Evolutionary conservation across 37 sponge, comb jelly and placozoan genomes (phyloP).

Genomic region (Agelas oroides): DNA sequence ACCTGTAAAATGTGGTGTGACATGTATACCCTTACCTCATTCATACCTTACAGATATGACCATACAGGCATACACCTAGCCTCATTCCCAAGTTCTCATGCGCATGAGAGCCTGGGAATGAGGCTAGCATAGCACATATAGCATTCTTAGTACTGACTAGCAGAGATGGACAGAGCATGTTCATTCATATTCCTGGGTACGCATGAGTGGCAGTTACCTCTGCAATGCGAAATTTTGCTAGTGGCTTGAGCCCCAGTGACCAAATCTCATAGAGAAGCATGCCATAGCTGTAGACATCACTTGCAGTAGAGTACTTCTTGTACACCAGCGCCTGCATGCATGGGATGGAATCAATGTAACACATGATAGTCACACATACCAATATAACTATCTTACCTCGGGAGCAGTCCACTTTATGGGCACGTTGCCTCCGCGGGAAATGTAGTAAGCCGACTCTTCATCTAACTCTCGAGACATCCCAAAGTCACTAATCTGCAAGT

Average conservation of each 20-base stretch:
- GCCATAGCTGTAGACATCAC: constrained; percentile 76
- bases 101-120: too few species aligned
- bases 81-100: too few species aligned
- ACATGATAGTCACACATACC: not conserved
- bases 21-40: too few species aligned
- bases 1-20: not conserved
- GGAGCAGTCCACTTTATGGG: constrained; percentile 81
- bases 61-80: too few species aligned
- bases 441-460: constrained; percentile 48
- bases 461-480: constrained; percentile 63
- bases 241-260: constrained; percentile 60
- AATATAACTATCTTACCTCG: too few species aligned
- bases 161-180: too few species aligned
- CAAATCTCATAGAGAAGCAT: constrained; percentile 74
- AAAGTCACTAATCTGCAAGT: constrained; percentile 63
- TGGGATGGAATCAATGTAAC: not conserved
- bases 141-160: too few species aligned
- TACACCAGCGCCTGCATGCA: constrained; percentile 41
- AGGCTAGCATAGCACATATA: too few species aligned
- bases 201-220: too few species aligned
- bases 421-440: constrained; percentile 33
- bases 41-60: too few species aligned
- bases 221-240: not conserved
- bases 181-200: too few species aligned
- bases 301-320: constrained; percentile 56